A percentile compares a stretch with the other conserved stretches of the same genome.
Conservation (phyloP, 2,888 invertebrate genomes). For the Phalera bucephala region DNA sequence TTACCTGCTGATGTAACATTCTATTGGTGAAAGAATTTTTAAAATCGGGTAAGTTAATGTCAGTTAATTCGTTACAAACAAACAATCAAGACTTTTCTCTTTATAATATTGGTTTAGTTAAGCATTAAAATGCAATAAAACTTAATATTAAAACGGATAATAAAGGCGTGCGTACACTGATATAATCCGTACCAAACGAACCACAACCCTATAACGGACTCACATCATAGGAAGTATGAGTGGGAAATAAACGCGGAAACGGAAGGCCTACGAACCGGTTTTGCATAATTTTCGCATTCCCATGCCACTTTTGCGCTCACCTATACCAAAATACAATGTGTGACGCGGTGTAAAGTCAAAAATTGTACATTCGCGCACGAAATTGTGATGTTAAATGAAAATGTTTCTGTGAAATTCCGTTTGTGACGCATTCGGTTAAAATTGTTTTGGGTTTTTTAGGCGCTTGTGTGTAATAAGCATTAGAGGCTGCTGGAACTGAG, state of each 20-base stretch:
- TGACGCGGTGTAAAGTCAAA: not conserved
- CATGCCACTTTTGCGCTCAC: slow-evolving; percentile 41
- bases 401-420: too few species aligned
- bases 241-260: slow-evolving; percentile 38
- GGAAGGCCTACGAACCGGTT: slow-evolving; percentile 43
- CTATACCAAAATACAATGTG: slow-evolving; percentile 10
- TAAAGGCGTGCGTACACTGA: slow-evolving; percentile 1
- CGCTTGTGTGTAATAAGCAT: too few species aligned
- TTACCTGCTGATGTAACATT: too few species aligned
- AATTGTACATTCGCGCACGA: not conserved
- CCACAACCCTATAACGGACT: not conserved
- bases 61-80: too few species aligned
- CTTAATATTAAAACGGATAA: not conserved
- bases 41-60: too few species aligned
- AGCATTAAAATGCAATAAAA: slow-evolving; percentile 4
- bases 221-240: slow-evolving; percentile 16
- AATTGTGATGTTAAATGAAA: too few species aligned
- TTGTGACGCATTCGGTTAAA: too few species aligned
- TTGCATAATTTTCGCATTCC: slow-evolving; percentile 64
- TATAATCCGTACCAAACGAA: slow-evolving; percentile 2
- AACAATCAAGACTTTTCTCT: too few species aligned
- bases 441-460: too few species aligned
- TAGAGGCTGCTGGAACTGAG: too few species aligned
- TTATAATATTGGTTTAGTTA: too few species aligned
- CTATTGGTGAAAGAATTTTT: too few species aligned